These are phyloP conservation scores for Drosophila recens DNA, from an alignment of 2,888 invertebrate species.

Conservation along the genomic window DNA sequence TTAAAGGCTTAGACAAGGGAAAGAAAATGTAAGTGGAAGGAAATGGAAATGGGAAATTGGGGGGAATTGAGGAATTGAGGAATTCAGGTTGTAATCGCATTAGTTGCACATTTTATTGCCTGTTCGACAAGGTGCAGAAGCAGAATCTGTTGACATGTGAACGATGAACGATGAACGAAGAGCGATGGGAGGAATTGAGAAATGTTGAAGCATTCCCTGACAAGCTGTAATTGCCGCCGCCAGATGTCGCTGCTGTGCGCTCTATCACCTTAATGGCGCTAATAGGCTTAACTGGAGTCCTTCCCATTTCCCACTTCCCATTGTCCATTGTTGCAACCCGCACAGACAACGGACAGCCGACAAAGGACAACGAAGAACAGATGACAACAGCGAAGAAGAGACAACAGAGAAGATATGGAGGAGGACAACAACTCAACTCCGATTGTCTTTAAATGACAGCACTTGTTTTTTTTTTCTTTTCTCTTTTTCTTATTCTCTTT, in stretches of 20 bases:
- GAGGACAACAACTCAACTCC: constrained; percentile 1
- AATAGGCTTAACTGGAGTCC: constrained; percentile 53
- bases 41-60: not conserved
- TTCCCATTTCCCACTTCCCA: constrained; percentile 7
- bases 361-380: not conserved
- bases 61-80: not conserved
- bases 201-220: constrained; percentile 49
- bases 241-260: constrained; percentile 40
- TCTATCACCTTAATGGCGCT: constrained; percentile 37
- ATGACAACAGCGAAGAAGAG: not conserved
- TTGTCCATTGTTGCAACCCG: too few species aligned
- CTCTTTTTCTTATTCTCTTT: too few species aligned
- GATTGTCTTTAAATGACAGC: constrained; percentile 42
- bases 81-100: constrained; percentile 68
- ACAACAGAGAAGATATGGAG: not conserved
- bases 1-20: not conserved
- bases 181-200: not conserved
- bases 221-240: constrained; percentile 48
- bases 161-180: not conserved
- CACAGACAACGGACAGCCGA: not conserved
- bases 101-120: constrained; percentile 76
- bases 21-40: not conserved
- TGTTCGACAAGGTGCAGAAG: constrained; percentile 28
- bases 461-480: not conserved
- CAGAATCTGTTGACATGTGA: constrained; percentile 42